Evolutionary conservation across 2,888 invertebrate genomes (phyloP).

Genomic region (Byasa hedistus): DNA sequence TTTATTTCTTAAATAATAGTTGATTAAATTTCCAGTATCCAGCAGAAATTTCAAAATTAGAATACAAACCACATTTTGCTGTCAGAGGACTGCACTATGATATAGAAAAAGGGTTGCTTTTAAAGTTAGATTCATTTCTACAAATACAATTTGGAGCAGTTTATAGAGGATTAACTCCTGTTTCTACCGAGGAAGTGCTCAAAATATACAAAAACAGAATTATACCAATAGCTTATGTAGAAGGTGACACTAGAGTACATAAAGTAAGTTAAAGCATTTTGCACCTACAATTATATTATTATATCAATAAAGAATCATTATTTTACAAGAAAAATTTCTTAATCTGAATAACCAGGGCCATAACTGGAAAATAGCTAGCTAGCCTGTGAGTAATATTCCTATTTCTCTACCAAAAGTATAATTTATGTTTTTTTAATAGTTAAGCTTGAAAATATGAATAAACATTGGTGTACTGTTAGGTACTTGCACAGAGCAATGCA

Average conservation of each 20-base stretch:
- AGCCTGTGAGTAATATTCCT: no score
- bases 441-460: no score
- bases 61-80: constrained; percentile 96
- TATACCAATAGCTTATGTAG: constrained; percentile 92
- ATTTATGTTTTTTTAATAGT: no score
- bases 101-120: constrained; percentile 93
- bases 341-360: no score
- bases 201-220: constrained; percentile 91
- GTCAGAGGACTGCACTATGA: constrained; percentile 99
- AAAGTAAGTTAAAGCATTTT: constrained; percentile 78
- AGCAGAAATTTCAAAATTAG: constrained; percentile 86
- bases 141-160: constrained; percentile 98
- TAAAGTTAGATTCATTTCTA: constrained; percentile 97
- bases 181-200: constrained; percentile 91
- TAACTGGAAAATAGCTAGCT: no score
- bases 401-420: no score
- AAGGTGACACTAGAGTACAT: constrained; percentile 86
- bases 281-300: no score
- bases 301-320: no score
- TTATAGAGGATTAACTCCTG: constrained; percentile 90
- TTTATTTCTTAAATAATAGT: background rate
- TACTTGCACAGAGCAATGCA: background rate
- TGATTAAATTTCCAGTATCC: constrained; percentile 87
- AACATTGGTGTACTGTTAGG: background rate
- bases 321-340: no score